Evolutionary conservation across 2,113 vertebrate species (phyloP).

Genomic region (Upupa epops): DNA sequence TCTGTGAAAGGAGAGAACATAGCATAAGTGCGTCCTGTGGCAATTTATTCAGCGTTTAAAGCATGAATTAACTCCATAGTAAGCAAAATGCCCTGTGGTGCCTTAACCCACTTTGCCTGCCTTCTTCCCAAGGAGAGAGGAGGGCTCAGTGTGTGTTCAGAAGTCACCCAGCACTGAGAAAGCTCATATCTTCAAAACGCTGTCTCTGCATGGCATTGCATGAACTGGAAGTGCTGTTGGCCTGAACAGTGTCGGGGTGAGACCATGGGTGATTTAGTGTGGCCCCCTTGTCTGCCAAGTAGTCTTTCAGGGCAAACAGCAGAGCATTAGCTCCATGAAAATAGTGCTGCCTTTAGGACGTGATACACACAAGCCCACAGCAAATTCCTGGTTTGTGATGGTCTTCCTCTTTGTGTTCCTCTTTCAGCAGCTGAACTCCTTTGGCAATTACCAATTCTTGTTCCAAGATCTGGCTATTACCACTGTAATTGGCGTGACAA

Average conservation of each 20-base stretch:
- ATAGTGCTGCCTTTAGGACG: not conserved
- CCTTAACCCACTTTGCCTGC: not conserved
- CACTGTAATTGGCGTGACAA: constrained; percentile 82
- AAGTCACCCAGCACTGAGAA: not conserved
- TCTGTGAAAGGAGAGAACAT: not conserved
- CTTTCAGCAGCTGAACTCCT: constrained; percentile 78
- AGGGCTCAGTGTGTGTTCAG: not conserved
- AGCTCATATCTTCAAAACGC: not conserved
- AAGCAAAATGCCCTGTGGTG: constrained; percentile 6
- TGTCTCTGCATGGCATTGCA: not conserved
- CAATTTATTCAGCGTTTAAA: constrained; percentile 33
- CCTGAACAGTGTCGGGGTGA: not conserved
- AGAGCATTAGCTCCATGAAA: not conserved
- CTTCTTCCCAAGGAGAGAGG: not conserved
- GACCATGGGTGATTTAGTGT: not conserved
- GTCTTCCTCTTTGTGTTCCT: constrained; percentile 25
- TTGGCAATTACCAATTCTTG: constrained; percentile 83
- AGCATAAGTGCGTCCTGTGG: constrained; percentile 10
- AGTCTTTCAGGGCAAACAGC: not conserved
- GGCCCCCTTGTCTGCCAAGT: not conserved
- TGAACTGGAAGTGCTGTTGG: not conserved
- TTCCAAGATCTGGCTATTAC: constrained; percentile 84
- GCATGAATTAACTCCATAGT: constrained; percentile 26
- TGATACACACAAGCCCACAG: fast-evolving
- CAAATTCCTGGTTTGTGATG: not conserved